Evolutionary conservation across 2,113 vertebrate genomes (phyloP).

Genomic region (Genyomyrus donnyi): DNA sequence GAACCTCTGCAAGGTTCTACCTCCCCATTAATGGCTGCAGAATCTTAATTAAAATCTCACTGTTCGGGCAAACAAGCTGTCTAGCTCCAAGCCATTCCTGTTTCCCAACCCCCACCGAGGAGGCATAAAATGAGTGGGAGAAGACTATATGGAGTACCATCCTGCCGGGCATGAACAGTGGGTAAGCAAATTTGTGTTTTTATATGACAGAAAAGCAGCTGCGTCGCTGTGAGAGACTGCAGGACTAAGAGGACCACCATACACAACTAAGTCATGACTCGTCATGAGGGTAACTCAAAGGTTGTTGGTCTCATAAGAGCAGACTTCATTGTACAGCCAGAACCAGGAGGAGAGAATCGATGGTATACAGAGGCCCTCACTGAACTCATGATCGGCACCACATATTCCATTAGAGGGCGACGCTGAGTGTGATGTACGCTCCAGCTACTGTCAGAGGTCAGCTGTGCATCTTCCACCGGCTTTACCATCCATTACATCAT

Average conservation of each 20-base stretch:
- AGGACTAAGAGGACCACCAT: not conserved
- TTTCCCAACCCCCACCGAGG: not conserved
- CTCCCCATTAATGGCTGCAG: not conserved
- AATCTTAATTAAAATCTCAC: conserved; percentile 36
- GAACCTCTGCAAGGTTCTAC: conserved; percentile 14
- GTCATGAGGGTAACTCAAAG: not conserved
- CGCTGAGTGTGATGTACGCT: not conserved
- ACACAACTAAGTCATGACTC: not conserved
- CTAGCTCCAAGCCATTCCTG: conserved; percentile 8
- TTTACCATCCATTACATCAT: not conserved
- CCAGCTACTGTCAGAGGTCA: not conserved
- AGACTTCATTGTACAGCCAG: not conserved
- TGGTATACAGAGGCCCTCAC: not conserved
- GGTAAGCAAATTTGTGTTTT: not conserved
- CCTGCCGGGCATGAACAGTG: not conserved
- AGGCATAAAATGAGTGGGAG: not conserved
- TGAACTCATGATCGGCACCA: no score
- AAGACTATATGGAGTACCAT: not conserved
- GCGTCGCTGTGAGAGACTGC: not conserved
- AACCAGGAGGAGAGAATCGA: not conserved
- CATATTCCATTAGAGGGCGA: not conserved
- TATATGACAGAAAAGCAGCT: not conserved
- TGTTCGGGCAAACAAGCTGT: conserved; percentile 28
- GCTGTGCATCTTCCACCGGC: not conserved
- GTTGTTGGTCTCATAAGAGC: not conserved